Conservation (phyloP, 2,113 vertebrate species). For the Megaceryle maxima region DNA sequence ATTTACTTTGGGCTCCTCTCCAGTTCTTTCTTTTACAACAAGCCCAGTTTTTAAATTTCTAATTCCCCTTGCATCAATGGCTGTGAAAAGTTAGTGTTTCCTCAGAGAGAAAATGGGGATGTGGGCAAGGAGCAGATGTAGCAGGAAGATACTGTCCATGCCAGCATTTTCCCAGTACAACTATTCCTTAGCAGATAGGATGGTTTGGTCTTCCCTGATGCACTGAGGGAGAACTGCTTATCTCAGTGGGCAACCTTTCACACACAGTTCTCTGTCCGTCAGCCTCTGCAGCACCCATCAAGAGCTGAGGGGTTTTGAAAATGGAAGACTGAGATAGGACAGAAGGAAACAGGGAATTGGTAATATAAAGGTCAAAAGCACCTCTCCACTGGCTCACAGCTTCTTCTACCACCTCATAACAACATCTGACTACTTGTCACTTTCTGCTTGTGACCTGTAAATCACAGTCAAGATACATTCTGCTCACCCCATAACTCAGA, state of each 20-base stretch:
- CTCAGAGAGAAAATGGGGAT: background rate
- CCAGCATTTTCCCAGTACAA: background rate
- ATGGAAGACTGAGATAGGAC: background rate
- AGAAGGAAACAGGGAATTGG: background rate
- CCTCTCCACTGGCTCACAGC: background rate
- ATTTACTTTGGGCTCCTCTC: constrained; percentile 51
- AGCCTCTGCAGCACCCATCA: background rate
- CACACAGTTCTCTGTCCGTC: background rate
- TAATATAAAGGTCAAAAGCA: background rate
- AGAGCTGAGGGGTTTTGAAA: background rate
- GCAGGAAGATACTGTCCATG: background rate
- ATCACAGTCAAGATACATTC: background rate
- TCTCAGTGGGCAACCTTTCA: accelerated
- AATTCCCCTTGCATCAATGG: background rate
- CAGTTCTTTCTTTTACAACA: constrained; percentile 31
- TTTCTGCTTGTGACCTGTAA: background rate
- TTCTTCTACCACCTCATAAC: background rate
- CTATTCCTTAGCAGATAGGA: background rate
- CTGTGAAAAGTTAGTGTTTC: background rate
- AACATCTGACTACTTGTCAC: background rate
- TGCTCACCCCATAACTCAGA: background rate
- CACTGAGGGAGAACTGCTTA: background rate
- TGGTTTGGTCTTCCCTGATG: background rate
- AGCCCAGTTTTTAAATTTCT: background rate
- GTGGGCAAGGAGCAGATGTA: background rate